These are phyloP conservation scores for Gadus chalcogrammus DNA, from an alignment of 2,113 vertebrate species.

Conservation along the genomic window DNA sequence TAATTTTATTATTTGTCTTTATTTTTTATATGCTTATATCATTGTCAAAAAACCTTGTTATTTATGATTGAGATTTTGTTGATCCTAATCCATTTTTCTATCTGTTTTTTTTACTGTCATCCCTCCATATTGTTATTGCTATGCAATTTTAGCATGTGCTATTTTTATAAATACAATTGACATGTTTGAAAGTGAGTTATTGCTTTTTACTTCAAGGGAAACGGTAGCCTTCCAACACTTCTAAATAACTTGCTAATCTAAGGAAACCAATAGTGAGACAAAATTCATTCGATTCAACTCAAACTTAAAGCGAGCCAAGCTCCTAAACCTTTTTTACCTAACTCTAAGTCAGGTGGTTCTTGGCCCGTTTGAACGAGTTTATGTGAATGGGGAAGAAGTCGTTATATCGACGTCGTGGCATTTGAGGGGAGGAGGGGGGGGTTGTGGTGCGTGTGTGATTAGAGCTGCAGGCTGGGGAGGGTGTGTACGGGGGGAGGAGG, in stretches of 20 bases:
- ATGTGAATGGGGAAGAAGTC: neutral
- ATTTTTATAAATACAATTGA: constrained; percentile 42
- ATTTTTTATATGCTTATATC: constrained; percentile 25
- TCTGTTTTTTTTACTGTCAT: constrained; percentile 52
- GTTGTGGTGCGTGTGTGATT: constrained; percentile 37
- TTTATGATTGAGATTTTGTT: constrained; percentile 42
- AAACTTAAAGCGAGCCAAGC: too few relatives aligned
- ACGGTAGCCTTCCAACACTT: too few relatives aligned
- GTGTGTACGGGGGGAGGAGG: constrained; percentile 23
- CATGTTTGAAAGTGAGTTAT: constrained; percentile 38
- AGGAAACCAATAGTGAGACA: too few relatives aligned
- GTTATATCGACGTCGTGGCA: neutral
- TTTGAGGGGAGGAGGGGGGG: neutral
- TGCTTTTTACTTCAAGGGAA: constrained; percentile 4
- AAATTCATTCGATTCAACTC: too few relatives aligned
- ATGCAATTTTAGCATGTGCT: constrained; percentile 30
- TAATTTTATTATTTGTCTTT: constrained; percentile 9
- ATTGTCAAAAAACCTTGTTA: constrained; percentile 29
- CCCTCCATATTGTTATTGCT: constrained; percentile 20
- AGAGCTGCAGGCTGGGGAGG: constrained; percentile 31
- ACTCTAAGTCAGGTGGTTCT: too few relatives aligned
- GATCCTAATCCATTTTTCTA: constrained; percentile 25
- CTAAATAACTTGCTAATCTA: too few relatives aligned
- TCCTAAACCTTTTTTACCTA: too few relatives aligned
- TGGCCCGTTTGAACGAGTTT: neutral